Percentiles rank a stretch among this genome's conserved stretches.
These are phyloP conservation scores for Diaprepes abbreviatus DNA, from an alignment of 2,888 invertebrate genomes.

Conservation along the genomic window DNA sequence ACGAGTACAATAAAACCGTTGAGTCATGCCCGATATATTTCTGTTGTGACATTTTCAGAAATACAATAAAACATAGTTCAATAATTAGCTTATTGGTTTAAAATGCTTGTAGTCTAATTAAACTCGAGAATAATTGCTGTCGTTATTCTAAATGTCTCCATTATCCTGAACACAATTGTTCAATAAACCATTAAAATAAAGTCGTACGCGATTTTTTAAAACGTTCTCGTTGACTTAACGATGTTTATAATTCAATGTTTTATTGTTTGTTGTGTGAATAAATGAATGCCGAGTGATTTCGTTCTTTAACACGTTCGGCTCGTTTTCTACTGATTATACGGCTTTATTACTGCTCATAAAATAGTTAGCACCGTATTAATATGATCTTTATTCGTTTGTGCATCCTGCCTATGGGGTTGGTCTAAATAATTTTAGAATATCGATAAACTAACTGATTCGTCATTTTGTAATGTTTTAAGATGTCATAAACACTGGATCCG, in stretches of 20 bases:
- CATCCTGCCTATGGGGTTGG: not conserved
- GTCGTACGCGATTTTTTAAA: slow-evolving; percentile 41
- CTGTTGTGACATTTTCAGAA: slow-evolving; percentile 17
- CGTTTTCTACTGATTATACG: slow-evolving; percentile 44
- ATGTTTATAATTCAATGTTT: slow-evolving; percentile 50
- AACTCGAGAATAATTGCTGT: slow-evolving; percentile 40
- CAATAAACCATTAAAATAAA: slow-evolving; percentile 46
- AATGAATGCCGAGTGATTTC: slow-evolving; percentile 46
- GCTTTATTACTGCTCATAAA: slow-evolving; percentile 41
- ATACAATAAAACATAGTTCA: slow-evolving; percentile 1
- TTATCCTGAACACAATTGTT: slow-evolving; percentile 42
- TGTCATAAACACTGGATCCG: too few species aligned
- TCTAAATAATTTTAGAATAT: too few species aligned
- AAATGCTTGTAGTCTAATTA: slow-evolving; percentile 36
- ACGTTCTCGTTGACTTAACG: slow-evolving; percentile 46
- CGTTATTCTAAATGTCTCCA: slow-evolving; percentile 41
- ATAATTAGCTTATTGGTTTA: slow-evolving; percentile 40
- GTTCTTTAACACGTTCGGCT: slow-evolving; percentile 50
- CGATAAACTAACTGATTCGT: too few species aligned
- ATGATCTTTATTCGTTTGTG: slow-evolving; percentile 19
- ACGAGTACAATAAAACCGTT: not conserved
- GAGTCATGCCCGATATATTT: slow-evolving; percentile 17
- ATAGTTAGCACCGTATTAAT: slow-evolving; percentile 43
- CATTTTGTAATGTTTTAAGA: too few species aligned
- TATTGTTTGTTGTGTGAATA: slow-evolving; percentile 50